A percentile compares a stretch with the other conserved stretches of the same genome.
Evolutionary conservation across 2,888 invertebrate genomes (phyloP).

Genomic region (Ectropis crepuscularia): DNA sequence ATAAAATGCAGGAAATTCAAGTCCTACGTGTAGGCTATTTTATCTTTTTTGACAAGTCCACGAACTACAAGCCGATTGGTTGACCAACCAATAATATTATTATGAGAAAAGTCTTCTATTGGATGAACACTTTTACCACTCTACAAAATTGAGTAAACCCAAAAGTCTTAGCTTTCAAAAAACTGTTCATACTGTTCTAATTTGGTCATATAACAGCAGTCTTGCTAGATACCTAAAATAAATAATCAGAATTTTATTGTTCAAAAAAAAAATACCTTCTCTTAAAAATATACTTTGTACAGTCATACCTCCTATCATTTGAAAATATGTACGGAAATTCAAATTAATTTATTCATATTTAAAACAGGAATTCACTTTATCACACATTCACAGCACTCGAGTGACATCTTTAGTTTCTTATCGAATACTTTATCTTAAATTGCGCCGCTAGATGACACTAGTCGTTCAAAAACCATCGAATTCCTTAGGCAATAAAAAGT

Average conservation of each 20-base stretch:
- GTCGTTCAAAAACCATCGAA: neutral
- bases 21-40: slow-evolving; percentile 65
- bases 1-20: slow-evolving; percentile 51
- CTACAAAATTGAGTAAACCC: slow-evolving; percentile 17
- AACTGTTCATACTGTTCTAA: neutral
- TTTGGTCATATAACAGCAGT: neutral
- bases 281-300: too few relatives aligned
- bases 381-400: too few relatives aligned
- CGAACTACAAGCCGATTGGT: slow-evolving; percentile 73
- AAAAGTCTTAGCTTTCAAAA: neutral
- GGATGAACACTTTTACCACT: slow-evolving; percentile 20
- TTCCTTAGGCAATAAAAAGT: neutral
- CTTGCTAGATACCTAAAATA: too few relatives aligned
- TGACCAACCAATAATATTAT: slow-evolving; percentile 13
- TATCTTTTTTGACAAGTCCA: slow-evolving; percentile 75
- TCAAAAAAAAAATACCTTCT: too few relatives aligned
- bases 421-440: too few relatives aligned
- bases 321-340: too few relatives aligned
- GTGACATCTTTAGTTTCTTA: too few relatives aligned
- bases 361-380: too few relatives aligned
- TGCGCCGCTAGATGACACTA: slow-evolving; percentile 12
- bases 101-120: slow-evolving; percentile 31
- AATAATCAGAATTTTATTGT: too few relatives aligned
- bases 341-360: too few relatives aligned
- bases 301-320: too few relatives aligned